Conservation (phyloP, 2,888 invertebrate genomes). For the Hylaea fasciaria region DNA sequence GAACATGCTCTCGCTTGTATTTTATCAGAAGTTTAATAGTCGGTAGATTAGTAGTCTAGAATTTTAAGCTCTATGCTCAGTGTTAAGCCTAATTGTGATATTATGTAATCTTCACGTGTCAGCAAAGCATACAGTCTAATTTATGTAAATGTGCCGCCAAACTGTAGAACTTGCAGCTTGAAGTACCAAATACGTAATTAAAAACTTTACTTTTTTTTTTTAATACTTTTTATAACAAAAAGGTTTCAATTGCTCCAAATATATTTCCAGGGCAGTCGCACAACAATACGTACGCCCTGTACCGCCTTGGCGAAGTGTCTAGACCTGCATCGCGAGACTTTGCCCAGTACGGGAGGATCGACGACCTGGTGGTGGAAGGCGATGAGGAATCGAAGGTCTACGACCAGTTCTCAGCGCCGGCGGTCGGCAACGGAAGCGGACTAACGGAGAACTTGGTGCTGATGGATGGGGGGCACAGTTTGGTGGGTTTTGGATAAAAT, state of each 20-base stretch:
- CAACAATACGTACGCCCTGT: slow-evolving; percentile 90
- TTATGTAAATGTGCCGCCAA: no score
- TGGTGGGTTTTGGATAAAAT: slow-evolving; percentile 78
- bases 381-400: slow-evolving; percentile 88
- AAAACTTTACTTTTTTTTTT: no score
- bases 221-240: no score
- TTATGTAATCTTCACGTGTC: no score
- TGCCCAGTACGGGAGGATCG: slow-evolving; percentile 92
- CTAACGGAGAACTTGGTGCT: slow-evolving; percentile 92
- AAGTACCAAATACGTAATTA: no score
- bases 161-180: no score
- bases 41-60: no score
- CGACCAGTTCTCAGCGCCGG: slow-evolving; percentile 93
- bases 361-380: slow-evolving; percentile 88
- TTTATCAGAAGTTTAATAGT: no score
- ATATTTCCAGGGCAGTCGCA: slow-evolving; percentile 91
- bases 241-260: background rate
- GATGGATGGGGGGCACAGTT: slow-evolving; percentile 94
- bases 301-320: slow-evolving; percentile 90
- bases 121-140: no score
- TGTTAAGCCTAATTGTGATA: no score
- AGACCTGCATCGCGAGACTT: slow-evolving; percentile 91
- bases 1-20: background rate
- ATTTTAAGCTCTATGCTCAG: no score
- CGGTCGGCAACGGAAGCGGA: slow-evolving; percentile 89